A percentile compares a stretch with the other conserved stretches of the same genome.
phyloP scores from a whole-genome alignment of 1,140 invertebrate genomes.

The Drosophila nasuta region DNA sequence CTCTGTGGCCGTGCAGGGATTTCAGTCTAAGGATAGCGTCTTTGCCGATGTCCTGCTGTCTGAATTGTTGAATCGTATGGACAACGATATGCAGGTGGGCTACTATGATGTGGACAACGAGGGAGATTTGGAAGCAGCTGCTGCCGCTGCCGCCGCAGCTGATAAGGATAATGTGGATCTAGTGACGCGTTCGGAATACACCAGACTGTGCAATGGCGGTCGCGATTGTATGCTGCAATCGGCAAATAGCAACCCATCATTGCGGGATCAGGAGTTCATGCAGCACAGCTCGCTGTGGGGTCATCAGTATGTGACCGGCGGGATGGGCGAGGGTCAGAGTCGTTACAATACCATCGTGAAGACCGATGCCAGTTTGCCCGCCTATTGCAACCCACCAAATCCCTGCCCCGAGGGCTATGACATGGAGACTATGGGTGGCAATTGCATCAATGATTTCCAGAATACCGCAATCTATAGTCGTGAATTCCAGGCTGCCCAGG shows the following conservation, averaged over 20 bases:
- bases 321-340: slow-evolving; percentile 89
- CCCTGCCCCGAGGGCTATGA: slow-evolving; percentile 96
- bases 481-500: slow-evolving; percentile 95
- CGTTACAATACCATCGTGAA: slow-evolving; percentile 92
- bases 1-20: slow-evolving; percentile 39
- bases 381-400: slow-evolving; percentile 99
- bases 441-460: slow-evolving; percentile 96
- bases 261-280: slow-evolving; percentile 95
- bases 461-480: slow-evolving; percentile 98
- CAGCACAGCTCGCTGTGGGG: slow-evolving; percentile 95
- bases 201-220: slow-evolving; percentile 74
- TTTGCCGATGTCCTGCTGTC: slow-evolving; percentile 88
- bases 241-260: slow-evolving; percentile 87
- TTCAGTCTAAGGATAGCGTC: slow-evolving; percentile 74
- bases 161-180: slow-evolving; percentile 82
- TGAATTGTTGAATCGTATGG: slow-evolving; percentile 90
- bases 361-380: slow-evolving; percentile 95
- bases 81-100: slow-evolving; percentile 88
- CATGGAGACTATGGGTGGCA: slow-evolving; percentile 88
- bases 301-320: slow-evolving; percentile 92
- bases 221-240: slow-evolving; percentile 59
- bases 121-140: slow-evolving; percentile 39
- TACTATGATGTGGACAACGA: slow-evolving; percentile 87
- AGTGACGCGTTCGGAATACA: slow-evolving; percentile 86
- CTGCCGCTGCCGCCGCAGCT: slow-evolving; percentile 58